Base-by-base conservation (phyloP, 2,797 vertebrate species). In the Neoniphon sammara region DNA sequence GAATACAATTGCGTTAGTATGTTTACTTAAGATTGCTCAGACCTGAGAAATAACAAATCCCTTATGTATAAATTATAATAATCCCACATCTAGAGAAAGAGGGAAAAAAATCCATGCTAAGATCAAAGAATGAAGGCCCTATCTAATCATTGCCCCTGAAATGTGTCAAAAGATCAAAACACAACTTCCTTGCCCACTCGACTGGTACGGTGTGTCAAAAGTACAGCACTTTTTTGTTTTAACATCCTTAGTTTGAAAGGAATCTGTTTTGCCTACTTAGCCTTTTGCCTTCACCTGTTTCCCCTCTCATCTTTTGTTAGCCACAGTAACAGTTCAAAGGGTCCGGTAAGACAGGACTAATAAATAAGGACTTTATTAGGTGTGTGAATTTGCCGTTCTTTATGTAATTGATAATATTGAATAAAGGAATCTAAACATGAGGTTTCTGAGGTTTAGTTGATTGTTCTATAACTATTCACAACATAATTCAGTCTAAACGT, bases 61-160 rank as follows among this genome's bases (percentile, higher is more conserved):
- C 93, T 77, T 60, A 94, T 93, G 94, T 94, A 94, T 94, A 94
- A 94, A 94, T 95, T 95, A 94, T 87, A 91, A 93, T 93, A 93
- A 93, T 93, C 91, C 87, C 85, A 89, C 91, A 94, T 92, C 88
- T 90, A 89, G 83, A 84, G 83, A 78, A 75, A 70, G 36, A 73
- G 75, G 62, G 78, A 91, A 86, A 85, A 88, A 86, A 87, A 80
- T 77, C 78, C 88, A 85, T 81, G 78, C 74, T 68, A 82, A 93
- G 93, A 94, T 94, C 93, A 95, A 95, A 94, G 94, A 75, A 81
- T 70, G 79, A 82, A 75, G 68, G 86, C 84, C 85, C 68, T 64
- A 77, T 82, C 89, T 92, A 93, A 94, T 92, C 90, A 94, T 81
- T 88, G 80, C 81, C 75, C 80, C 67, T 78, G 71, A 87, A 87